Conservation (phyloP, 2,113 vertebrate genomes). For the Heterochromis multidens region DNA sequence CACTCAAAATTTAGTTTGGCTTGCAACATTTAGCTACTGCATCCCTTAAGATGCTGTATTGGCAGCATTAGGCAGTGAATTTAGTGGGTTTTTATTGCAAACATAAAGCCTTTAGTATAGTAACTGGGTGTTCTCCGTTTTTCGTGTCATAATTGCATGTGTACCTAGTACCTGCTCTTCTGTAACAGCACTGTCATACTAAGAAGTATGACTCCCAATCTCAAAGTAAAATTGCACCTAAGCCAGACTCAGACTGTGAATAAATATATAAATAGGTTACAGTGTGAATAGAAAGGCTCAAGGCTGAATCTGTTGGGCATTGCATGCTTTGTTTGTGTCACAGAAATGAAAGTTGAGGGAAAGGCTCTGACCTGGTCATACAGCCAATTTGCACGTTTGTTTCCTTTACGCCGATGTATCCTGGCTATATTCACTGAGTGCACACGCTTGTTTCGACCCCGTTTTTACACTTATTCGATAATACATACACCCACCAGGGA, state of each 20-base stretch:
- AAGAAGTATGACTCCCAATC: background rate
- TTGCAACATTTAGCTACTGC: background rate
- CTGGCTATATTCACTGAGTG: background rate
- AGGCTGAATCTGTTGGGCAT: background rate
- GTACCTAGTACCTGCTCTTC: background rate
- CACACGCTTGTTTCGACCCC: background rate
- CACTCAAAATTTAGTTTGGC: background rate
- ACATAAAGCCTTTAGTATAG: background rate
- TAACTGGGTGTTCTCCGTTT: background rate
- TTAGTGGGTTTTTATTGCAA: too few species aligned
- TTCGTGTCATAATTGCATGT: background rate
- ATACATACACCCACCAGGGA: constrained; percentile 36
- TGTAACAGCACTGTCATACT: background rate
- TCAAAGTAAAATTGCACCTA: background rate
- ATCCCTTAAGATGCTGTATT: background rate
- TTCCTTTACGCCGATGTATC: background rate
- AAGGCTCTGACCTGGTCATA: background rate
- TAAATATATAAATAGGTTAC: background rate
- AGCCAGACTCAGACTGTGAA: background rate
- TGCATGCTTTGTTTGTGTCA: background rate
- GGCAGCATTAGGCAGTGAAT: background rate
- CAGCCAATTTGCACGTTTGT: background rate
- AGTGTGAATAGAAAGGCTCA: background rate
- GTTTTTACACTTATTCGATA: constrained; percentile 12
- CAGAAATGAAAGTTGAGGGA: background rate